phyloP scores from a whole-genome alignment of 2,113 vertebrate genomes.

The Dasyurus viverrinus region DNA sequence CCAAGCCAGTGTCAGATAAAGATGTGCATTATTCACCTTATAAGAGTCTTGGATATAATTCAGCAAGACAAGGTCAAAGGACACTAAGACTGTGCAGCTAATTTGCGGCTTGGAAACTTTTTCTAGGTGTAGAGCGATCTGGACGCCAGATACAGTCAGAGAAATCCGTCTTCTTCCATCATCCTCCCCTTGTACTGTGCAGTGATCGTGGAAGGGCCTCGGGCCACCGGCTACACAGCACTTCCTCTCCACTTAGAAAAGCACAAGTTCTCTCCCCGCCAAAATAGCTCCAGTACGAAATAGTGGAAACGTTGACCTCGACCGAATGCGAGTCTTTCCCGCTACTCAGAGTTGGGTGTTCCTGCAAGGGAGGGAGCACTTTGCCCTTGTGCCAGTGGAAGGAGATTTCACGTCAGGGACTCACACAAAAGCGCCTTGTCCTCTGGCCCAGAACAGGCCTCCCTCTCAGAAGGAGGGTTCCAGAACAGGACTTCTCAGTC shows the following conservation, averaged over 20 bases:
- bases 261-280: background rate
- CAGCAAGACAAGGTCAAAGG: background rate
- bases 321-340: background rate
- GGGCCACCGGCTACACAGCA: too few species aligned
- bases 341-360: background rate
- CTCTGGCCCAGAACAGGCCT: background rate
- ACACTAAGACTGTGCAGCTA: background rate
- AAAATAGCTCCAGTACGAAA: background rate
- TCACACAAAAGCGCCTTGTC: background rate
- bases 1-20: background rate
- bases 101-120: background rate
- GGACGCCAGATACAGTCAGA: background rate
- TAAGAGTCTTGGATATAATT: too few species aligned
- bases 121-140: background rate
- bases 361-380: background rate
- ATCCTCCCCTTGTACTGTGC: background rate
- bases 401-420: background rate
- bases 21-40: background rate
- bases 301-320: too few species aligned
- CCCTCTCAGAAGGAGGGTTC: too few species aligned
- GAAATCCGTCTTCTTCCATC: background rate
- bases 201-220: background rate
- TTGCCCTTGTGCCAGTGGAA: background rate
- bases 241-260: background rate
- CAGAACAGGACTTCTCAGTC: too few species aligned